Evolutionary conservation across 2,888 invertebrate species (phyloP).

Genomic region (Muschampia plurimacula): DNA sequence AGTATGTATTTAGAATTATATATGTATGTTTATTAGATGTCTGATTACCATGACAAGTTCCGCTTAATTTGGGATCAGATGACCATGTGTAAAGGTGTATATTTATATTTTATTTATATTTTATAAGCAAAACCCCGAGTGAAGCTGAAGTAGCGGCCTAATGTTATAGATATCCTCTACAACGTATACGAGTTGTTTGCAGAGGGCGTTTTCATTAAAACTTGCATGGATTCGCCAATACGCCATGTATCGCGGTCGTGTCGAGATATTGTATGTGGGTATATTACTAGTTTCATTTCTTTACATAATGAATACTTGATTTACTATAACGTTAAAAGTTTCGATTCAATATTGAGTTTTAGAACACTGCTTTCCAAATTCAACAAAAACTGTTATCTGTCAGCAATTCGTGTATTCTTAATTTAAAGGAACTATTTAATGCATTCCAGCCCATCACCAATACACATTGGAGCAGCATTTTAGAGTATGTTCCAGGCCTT

Average conservation of each 20-base stretch:
- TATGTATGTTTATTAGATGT: too few relatives aligned
- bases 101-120: too few relatives aligned
- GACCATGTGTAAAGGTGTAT: too few relatives aligned
- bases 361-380: background rate
- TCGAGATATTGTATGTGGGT: constrained; percentile 3
- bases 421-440: background rate
- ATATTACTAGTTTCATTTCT: background rate
- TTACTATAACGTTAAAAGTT: background rate
- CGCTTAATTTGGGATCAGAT: too few relatives aligned
- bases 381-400: background rate
- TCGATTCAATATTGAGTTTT: background rate
- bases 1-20: too few relatives aligned
- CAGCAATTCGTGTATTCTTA: background rate
- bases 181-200: constrained; percentile 25
- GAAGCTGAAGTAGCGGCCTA: constrained; percentile 44
- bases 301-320: constrained; percentile 10
- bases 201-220: constrained; percentile 76
- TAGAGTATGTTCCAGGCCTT: too few relatives aligned
- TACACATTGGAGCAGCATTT: too few relatives aligned
- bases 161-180: constrained; percentile 35
- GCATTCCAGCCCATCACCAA: too few relatives aligned
- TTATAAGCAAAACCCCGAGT: too few relatives aligned
- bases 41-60: too few relatives aligned
- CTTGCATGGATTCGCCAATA: constrained; percentile 68
- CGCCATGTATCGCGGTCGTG: constrained; percentile 15